Conservation (phyloP, 2,888 invertebrate species). For the Biston stratarius region DNA sequence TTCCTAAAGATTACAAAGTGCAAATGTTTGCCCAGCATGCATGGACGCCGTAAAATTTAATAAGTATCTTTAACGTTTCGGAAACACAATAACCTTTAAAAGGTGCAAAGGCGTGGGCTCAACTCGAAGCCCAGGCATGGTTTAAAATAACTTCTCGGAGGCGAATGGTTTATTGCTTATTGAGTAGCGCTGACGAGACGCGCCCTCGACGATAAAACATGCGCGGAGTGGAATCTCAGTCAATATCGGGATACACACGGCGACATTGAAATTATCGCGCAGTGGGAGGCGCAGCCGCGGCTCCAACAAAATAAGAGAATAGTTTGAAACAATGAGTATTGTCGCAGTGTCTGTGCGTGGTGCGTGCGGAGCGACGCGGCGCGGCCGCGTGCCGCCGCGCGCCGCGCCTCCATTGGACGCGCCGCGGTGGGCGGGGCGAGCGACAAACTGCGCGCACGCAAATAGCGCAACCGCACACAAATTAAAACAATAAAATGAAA, state of each 20-base stretch:
- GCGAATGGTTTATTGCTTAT: slow-evolving; percentile 86
- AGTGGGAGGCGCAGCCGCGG: slow-evolving; percentile 76
- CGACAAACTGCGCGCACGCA: slow-evolving; percentile 85
- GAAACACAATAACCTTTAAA: slow-evolving; percentile 85
- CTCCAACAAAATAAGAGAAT: slow-evolving; percentile 77
- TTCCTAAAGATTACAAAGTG: slow-evolving; percentile 44
- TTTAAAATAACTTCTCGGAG: slow-evolving; percentile 84
- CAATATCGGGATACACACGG: slow-evolving; percentile 82
- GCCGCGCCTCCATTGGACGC: slow-evolving; percentile 72
- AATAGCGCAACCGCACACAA: slow-evolving; percentile 85
- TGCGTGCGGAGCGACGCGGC: slow-evolving; percentile 52
- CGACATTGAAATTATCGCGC: slow-evolving; percentile 84
- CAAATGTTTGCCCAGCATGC: slow-evolving; percentile 46
- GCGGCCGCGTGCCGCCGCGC: slow-evolving; percentile 62
- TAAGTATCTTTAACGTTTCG: slow-evolving; percentile 70
- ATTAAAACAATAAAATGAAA: slow-evolving; percentile 86
- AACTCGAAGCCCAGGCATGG: slow-evolving; percentile 72
- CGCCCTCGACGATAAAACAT: slow-evolving; percentile 80
- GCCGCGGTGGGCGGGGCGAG: slow-evolving; percentile 74
- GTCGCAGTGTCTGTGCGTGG: slow-evolving; percentile 70
- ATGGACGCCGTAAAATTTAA: slow-evolving; percentile 38
- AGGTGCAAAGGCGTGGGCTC: slow-evolving; percentile 82
- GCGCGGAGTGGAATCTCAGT: slow-evolving; percentile 80
- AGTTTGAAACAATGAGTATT: slow-evolving; percentile 83
- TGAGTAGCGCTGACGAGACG: slow-evolving; percentile 83